Evolutionary conservation across 2,888 invertebrate species (phyloP).

Genomic region (Paralinhomoeus sp.): DNA sequence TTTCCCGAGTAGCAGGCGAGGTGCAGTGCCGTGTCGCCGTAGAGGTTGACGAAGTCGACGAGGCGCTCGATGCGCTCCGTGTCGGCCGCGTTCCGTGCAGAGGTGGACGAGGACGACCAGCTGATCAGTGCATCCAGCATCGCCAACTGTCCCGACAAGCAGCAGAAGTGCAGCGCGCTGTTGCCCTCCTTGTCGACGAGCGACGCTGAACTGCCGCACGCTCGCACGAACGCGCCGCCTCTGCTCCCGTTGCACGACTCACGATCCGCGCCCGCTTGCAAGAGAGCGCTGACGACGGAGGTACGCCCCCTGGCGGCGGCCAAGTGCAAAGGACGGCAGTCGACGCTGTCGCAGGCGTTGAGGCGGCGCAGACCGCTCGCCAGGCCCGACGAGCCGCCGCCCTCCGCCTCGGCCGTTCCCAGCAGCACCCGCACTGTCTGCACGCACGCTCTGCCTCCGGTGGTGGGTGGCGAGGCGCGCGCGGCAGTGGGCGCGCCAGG

Average conservation of each 20-base stretch:
- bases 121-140: constrained; percentile 28
- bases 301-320: constrained; percentile 28
- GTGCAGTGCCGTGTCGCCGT: constrained; percentile 32
- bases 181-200: constrained; percentile 32
- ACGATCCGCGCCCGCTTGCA: constrained; percentile 29
- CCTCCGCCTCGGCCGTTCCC: no score
- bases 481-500: no score
- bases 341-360: constrained; percentile 21
- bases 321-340: constrained; percentile 30
- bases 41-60: constrained; percentile 25
- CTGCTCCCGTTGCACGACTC: no score
- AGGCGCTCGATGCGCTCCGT: no score
- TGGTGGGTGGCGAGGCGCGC: no score
- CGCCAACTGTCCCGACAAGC: constrained; percentile 28
- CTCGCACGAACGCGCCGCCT: no score
- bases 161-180: constrained; percentile 29
- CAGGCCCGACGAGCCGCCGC: no score
- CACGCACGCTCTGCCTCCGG: no score
- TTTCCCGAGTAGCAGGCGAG: constrained; percentile 23
- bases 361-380: background rate
- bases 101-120: no score
- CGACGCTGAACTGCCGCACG: constrained; percentile 25
- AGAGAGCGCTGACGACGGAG: constrained; percentile 25
- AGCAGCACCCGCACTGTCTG: no score
- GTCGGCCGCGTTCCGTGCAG: no score